phyloP scores from a whole-genome alignment of 1,140 invertebrate genomes.

The Pseudomyrmex dendroicus region DNA sequence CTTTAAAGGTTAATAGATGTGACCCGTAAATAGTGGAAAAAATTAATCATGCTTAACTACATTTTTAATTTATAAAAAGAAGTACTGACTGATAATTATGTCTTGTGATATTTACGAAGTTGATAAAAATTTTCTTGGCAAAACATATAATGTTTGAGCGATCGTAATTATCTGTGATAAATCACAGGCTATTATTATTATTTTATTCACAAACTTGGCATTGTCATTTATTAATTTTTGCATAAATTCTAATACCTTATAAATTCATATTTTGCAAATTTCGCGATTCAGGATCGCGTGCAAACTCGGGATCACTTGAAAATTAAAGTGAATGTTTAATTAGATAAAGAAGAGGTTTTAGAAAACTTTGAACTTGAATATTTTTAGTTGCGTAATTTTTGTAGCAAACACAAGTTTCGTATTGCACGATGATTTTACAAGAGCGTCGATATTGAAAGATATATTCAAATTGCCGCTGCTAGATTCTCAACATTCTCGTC shows the following conservation, averaged over 20 bases:
- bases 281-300: neutral
- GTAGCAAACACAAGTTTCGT: neutral
- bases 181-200: neutral
- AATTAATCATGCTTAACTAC: slow-evolving; percentile 54
- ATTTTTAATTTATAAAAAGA: slow-evolving; percentile 33
- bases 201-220: neutral
- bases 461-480: neutral
- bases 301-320: neutral
- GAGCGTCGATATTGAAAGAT: neutral
- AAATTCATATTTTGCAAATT: slow-evolving; percentile 3
- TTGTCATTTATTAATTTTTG: neutral
- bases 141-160: neutral
- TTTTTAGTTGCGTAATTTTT: neutral
- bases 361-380: neutral
- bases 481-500: neutral
- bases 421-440: neutral
- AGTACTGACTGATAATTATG: slow-evolving; percentile 16
- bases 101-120: neutral
- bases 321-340: slow-evolving; percentile 11
- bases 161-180: neutral
- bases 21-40: slow-evolving; percentile 36
- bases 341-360: neutral
- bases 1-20: slow-evolving; percentile 44
- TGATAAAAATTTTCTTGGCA: neutral
- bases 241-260: neutral